Evolutionary conservation across 2,113 vertebrate genomes (phyloP).

Genomic region (Oenanthe melanoleuca): DNA sequence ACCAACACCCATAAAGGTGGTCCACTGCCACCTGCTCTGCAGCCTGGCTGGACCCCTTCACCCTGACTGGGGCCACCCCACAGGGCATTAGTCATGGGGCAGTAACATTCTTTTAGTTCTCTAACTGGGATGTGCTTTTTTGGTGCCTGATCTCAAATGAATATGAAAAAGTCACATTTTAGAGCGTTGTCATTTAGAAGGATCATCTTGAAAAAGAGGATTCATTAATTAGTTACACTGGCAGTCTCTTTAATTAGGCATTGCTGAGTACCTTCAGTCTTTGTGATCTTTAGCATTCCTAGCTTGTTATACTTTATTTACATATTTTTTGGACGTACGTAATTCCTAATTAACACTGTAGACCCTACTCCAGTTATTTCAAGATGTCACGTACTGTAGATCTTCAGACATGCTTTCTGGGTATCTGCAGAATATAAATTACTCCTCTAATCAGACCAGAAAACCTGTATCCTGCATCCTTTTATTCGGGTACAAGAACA

Average conservation of each 20-base stretch:
- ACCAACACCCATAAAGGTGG: not conserved
- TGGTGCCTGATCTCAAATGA: not conserved
- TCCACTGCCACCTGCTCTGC: not conserved
- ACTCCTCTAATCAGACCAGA: conserved; percentile 24
- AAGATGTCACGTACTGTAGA: conserved; percentile 36
- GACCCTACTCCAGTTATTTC: conserved; percentile 56
- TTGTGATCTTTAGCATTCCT: conserved; percentile 53
- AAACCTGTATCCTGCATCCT: not conserved
- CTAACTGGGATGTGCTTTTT: not conserved
- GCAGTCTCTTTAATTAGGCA: conserved; percentile 56
- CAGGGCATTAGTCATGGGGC: rapidly evolving
- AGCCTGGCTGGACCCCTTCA: not conserved
- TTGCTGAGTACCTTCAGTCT: conserved; percentile 41
- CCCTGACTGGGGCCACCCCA: rapidly evolving
- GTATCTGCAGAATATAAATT: conserved; percentile 58
- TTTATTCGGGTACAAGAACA: not conserved
- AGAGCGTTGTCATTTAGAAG: not conserved
- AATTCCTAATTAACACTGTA: conserved; percentile 53
- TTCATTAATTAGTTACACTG: conserved; percentile 59
- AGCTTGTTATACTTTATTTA: conserved; percentile 59
- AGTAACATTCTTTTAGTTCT: not conserved
- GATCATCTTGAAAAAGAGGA: conserved; percentile 34
- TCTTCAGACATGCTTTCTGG: conserved; percentile 7
- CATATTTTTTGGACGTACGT: conserved; percentile 29
- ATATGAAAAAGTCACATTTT: conserved; percentile 4